These are phyloP conservation scores for Synanthedon vespiformis DNA, from an alignment of 2,888 invertebrate species.

Conservation along the genomic window DNA sequence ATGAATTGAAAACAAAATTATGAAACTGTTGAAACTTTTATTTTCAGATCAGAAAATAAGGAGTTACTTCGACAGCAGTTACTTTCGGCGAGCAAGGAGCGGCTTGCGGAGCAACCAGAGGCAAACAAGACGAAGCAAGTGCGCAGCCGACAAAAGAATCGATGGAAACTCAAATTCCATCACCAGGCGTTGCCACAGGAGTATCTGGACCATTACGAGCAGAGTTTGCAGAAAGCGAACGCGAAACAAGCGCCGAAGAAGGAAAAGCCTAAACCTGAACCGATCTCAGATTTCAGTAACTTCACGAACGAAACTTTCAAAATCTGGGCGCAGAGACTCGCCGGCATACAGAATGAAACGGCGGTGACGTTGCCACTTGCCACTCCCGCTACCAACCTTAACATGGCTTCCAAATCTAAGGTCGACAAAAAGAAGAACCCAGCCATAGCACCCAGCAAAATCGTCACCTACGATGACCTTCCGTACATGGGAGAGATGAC, in stretches of 20 bases:
- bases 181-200: constrained; percentile 84
- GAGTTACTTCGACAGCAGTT: constrained; percentile 57
- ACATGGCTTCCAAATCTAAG: constrained; percentile 34
- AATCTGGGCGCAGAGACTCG: constrained; percentile 81
- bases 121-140: constrained; percentile 42
- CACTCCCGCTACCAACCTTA: constrained; percentile 24
- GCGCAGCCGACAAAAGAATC: constrained; percentile 71
- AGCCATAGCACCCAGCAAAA: constrained; percentile 53
- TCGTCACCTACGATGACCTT: constrained; percentile 83
- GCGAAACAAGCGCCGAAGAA: constrained; percentile 38
- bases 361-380: constrained; percentile 31
- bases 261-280: constrained; percentile 48
- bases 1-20: no score
- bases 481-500: constrained; percentile 96
- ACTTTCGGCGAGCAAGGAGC: constrained; percentile 52
- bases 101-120: constrained; percentile 35
- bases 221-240: constrained; percentile 71
- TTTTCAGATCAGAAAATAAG: constrained; percentile 55
- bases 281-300: constrained; percentile 43
- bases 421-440: constrained; percentile 45
- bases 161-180: constrained; percentile 83
- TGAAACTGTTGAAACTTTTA: no score
- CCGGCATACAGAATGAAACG: constrained; percentile 76
- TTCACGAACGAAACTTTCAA: constrained; percentile 76
- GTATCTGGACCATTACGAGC: constrained; percentile 83